Evolutionary conservation across 2,113 vertebrate species (phyloP).

Genomic region (Falco punctatus): DNA sequence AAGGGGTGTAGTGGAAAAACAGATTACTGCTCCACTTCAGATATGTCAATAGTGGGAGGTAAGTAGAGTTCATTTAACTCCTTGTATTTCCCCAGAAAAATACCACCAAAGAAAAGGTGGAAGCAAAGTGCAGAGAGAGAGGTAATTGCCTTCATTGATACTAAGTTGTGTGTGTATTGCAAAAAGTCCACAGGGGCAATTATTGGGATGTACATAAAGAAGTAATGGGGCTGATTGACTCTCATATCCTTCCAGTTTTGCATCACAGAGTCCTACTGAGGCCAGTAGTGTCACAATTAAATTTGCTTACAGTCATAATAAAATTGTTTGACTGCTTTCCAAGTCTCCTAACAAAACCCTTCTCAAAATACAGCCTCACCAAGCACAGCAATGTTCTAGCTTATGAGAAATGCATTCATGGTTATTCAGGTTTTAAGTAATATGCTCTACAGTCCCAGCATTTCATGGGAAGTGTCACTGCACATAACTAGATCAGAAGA

Average conservation of each 20-base stretch:
- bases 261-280: neutral
- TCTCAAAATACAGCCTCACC: neutral
- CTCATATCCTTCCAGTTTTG: neutral
- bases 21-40: neutral
- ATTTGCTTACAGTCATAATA: neutral
- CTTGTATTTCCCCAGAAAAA: neutral
- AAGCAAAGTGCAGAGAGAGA: neutral
- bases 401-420: neutral
- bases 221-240: slow-evolving; percentile 11
- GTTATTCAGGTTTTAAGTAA: neutral
- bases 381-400: neutral
- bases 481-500: neutral
- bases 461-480: neutral
- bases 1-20: neutral
- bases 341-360: neutral
- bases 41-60: neutral
- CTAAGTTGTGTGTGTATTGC: neutral
- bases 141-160: neutral
- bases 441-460: neutral
- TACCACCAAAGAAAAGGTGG: neutral
- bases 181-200: neutral
- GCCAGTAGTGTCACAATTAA: neutral
- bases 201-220: neutral
- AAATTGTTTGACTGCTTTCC: neutral
- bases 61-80: neutral